Evolutionary conservation across 2,797 vertebrate species (phyloP).

Genomic region (Monodelphis domestica): DNA sequence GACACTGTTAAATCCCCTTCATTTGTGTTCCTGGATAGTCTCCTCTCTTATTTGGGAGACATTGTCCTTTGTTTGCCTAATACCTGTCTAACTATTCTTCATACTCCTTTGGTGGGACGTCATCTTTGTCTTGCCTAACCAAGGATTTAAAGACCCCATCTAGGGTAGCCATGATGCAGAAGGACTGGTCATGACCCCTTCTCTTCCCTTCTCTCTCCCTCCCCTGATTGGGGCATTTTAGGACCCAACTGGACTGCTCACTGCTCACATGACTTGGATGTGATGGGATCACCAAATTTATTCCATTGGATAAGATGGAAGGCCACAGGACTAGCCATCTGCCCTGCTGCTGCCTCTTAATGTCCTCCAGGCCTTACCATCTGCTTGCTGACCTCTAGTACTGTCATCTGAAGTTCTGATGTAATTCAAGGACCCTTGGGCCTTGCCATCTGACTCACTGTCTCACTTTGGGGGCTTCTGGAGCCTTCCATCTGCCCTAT

Average conservation of each 20-base stretch:
- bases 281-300: not conserved
- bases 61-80: not conserved
- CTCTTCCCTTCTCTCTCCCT: not conserved
- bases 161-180: not conserved
- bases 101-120: not conserved
- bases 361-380: not conserved
- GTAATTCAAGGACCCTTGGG: not conserved
- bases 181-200: not conserved
- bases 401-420: not conserved
- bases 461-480: not conserved
- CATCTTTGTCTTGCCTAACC: not conserved
- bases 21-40: not conserved
- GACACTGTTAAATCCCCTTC: not conserved
- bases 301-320: not conserved
- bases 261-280: not conserved
- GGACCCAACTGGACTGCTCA: not conserved
- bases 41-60: not conserved
- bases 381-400: not conserved
- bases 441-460: not conserved
- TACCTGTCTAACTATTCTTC: not conserved
- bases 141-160: not conserved
- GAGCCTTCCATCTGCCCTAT: not conserved
- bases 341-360: not conserved
- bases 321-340: not conserved
- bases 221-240: not conserved